A percentile compares a stretch with the other conserved stretches of the same genome.
Conservation (phyloP, 2,797 vertebrate genomes). For the Betta splendens region DNA sequence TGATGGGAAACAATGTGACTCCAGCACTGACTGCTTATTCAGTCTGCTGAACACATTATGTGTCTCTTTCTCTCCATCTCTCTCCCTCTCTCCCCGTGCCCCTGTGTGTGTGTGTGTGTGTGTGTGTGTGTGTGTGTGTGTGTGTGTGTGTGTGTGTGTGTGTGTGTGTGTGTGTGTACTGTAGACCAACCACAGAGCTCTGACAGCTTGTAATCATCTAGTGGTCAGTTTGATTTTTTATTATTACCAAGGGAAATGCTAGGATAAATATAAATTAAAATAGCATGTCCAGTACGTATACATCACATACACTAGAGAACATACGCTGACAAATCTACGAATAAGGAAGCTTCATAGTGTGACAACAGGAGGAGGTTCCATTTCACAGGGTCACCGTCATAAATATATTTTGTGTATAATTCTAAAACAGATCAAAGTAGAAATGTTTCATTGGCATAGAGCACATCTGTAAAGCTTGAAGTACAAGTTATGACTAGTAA, state of each 20-base stretch:
- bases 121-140: not conserved
- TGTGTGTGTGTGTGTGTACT: not conserved
- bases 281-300: not conserved
- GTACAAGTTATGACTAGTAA: conserved; percentile 3
- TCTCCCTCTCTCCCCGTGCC: conserved; percentile 19
- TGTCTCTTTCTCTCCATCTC: conserved; percentile 1
- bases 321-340: not conserved
- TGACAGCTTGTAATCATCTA: no score
- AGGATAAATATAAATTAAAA: no score
- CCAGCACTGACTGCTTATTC: conserved; percentile 48
- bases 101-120: conserved; percentile 4
- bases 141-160: not conserved
- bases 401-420: conserved; percentile 5
- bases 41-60: not conserved
- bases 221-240: no score
- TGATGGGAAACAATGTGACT: conserved; percentile 49
- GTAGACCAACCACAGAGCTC: no score
- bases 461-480: conserved; percentile 30
- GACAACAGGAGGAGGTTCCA: conserved; percentile 9
- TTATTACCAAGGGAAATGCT: no score
- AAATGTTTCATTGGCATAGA: conserved; percentile 29
- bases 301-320: not conserved
- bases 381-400: conserved; percentile 11
- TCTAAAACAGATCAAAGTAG: conserved; percentile 20
- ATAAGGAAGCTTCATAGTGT: conserved; percentile 33